phyloP scores from a whole-genome alignment of 2,113 vertebrate genomes.

The Ramphastos sulfuratus region DNA sequence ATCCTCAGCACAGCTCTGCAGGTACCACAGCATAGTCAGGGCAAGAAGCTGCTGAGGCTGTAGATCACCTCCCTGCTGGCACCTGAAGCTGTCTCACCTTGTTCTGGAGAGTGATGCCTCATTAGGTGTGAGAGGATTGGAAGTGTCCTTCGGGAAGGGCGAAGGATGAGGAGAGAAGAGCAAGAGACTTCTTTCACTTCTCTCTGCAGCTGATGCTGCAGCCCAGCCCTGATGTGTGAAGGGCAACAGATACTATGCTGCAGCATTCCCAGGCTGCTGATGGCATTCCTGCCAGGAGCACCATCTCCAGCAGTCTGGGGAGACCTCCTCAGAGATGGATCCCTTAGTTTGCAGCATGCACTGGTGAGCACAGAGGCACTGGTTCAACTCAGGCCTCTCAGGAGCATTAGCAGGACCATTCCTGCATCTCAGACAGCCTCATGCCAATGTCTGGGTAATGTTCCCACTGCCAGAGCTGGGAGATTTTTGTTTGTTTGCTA shows the following conservation, averaged over 20 bases:
- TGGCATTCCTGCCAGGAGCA: constrained; percentile 43
- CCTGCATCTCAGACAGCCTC: not conserved
- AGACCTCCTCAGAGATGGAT: constrained; percentile 49
- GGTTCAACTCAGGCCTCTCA: not conserved
- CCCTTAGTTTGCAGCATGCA: constrained; percentile 19
- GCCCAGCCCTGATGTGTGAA: not conserved
- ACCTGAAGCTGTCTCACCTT: accelerated
- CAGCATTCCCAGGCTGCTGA: constrained; percentile 49
- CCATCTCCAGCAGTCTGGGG: constrained; percentile 9
- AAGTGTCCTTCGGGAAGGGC: not conserved
- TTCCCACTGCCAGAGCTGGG: not conserved
- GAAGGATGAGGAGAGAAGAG: not conserved
- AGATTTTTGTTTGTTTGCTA: not conserved
- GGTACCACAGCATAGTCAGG: accelerated
- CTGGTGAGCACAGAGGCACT: not conserved
- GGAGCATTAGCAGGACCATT: constrained; percentile 25
- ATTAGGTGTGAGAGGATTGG: not conserved
- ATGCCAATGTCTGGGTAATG: not conserved
- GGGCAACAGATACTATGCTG: not conserved
- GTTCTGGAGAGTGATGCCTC: not conserved
- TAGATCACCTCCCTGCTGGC: not conserved
- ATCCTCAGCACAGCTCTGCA: accelerated
- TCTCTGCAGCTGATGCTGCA: not conserved
- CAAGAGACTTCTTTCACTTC: not conserved
- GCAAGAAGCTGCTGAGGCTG: not conserved